Percentiles rank a stretch among this genome's conserved stretches.
These are phyloP conservation scores for Corythaeola cristata DNA, from an alignment of 2,113 vertebrate species.

Conservation along the genomic window DNA sequence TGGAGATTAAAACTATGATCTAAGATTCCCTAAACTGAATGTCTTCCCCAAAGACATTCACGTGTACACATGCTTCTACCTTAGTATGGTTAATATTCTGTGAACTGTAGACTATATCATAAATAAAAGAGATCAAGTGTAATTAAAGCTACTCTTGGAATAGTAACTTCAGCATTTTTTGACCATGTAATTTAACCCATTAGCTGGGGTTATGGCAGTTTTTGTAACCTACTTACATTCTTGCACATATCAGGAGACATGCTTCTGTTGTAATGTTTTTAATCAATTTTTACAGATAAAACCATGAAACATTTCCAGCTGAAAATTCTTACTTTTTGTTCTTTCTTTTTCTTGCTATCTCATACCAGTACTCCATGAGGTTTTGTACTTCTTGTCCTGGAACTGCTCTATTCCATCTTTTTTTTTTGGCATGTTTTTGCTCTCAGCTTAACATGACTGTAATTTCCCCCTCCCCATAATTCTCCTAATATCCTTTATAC, in stretches of 20 bases:
- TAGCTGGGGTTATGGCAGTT: background rate
- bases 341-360: background rate
- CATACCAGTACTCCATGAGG: background rate
- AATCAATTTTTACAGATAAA: background rate
- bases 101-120: background rate
- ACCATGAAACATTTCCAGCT: background rate
- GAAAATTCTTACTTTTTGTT: background rate
- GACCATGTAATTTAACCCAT: background rate
- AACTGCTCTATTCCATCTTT: background rate
- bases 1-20: background rate
- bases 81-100: background rate
- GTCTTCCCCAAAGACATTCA: constrained; percentile 14
- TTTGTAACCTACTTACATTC: background rate
- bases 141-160: background rate
- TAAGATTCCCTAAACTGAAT: background rate
- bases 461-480: background rate
- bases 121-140: background rate
- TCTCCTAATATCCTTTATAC: background rate
- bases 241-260: background rate
- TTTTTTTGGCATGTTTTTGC: background rate
- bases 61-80: background rate
- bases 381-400: background rate
- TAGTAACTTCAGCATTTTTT: background rate
- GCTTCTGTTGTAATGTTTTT: background rate
- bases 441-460: background rate